Evolutionary conservation across 2,113 vertebrate species (phyloP).

Genomic region (Hiodon alosoides): DNA sequence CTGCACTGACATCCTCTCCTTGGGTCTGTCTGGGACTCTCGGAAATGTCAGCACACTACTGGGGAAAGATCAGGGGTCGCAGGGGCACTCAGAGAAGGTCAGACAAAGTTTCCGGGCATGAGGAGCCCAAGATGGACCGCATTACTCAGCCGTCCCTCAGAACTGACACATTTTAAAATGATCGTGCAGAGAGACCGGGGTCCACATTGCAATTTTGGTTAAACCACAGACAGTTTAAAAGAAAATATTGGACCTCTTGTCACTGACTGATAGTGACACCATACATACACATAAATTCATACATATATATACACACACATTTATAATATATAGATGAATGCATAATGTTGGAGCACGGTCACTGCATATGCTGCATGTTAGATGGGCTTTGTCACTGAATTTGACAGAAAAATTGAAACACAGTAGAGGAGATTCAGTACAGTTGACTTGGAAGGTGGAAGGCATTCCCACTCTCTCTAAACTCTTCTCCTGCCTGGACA

Average conservation of each 20-base stretch:
- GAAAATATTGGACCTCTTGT: no score
- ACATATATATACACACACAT: no score
- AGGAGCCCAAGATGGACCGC: neutral
- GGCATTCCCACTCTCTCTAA: neutral
- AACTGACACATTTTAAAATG: no score
- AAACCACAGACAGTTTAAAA: no score
- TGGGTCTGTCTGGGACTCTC: neutral
- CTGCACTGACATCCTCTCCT: neutral
- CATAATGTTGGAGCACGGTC: neutral
- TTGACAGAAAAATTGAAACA: neutral
- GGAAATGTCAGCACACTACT: constrained; percentile 19
- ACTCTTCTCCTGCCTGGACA: neutral
- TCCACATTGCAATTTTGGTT: no score
- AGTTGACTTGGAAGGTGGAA: neutral
- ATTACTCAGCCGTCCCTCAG: neutral
- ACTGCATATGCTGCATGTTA: neutral
- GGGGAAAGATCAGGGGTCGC: constrained; percentile 21
- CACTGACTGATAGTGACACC: no score
- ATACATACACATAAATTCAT: no score
- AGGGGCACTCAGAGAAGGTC: neutral
- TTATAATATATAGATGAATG: no score
- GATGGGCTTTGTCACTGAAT: neutral
- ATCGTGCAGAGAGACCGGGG: no score
- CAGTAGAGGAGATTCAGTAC: constrained; percentile 1
- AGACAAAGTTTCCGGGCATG: neutral